Conservation (phyloP, 2,113 vertebrate genomes). For the Lampris megalopsis region DNA sequence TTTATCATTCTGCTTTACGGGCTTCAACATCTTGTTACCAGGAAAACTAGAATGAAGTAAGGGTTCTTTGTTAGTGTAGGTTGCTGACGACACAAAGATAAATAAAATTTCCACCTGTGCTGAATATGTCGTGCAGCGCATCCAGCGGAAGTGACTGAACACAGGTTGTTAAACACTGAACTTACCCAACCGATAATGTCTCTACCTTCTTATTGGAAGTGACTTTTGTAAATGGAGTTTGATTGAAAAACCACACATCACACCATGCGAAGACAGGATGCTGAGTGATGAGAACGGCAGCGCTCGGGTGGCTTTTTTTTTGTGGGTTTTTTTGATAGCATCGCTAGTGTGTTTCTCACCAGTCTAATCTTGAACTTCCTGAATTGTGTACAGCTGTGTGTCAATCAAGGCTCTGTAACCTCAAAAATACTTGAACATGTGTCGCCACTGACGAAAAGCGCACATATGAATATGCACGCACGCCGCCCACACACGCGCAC, state of each 20-base stretch:
- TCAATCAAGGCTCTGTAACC: constrained; percentile 24
- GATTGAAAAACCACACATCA: background rate
- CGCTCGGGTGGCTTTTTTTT: constrained; percentile 2
- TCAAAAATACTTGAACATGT: constrained; percentile 4
- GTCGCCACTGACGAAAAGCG: background rate
- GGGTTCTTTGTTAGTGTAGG: background rate
- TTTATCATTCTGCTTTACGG: no score
- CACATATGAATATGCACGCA: no score
- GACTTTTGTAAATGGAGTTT: background rate
- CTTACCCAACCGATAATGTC: background rate
- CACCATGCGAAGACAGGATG: constrained; percentile 18
- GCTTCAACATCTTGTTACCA: background rate
- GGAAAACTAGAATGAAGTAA: constrained; percentile 42
- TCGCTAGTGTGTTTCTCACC: no score
- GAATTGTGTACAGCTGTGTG: constrained; percentile 29
- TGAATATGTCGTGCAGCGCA: background rate
- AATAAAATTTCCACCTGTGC: constrained; percentile 4
- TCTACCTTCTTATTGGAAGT: background rate
- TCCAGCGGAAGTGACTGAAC: constrained; percentile 8
- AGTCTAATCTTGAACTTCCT: constrained; percentile 15
- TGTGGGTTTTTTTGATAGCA: background rate
- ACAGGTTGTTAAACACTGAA: constrained; percentile 2
- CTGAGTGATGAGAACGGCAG: background rate
- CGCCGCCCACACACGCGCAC: no score
- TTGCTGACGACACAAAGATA: no score